phyloP scores from a whole-genome alignment of 2,797 vertebrate genomes.

The Siniperca undulata region DNA sequence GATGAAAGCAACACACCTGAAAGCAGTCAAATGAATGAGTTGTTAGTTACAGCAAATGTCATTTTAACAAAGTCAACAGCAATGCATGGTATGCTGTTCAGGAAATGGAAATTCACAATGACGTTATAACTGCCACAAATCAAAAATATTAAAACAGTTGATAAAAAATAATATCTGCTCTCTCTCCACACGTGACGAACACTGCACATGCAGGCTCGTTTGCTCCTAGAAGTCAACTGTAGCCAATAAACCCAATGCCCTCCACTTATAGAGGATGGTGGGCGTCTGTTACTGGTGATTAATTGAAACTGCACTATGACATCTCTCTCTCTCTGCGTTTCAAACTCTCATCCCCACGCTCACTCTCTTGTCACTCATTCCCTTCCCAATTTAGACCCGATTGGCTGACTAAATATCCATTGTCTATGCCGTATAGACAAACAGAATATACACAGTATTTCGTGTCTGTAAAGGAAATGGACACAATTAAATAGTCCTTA shows the following conservation, averaged over 20 bases:
- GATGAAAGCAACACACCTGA: neutral
- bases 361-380: neutral
- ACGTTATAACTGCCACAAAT: neutral
- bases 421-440: neutral
- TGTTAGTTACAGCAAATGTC: neutral
- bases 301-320: neutral
- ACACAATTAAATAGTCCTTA: no score
- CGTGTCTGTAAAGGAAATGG: neutral
- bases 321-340: neutral
- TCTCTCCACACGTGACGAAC: neutral
- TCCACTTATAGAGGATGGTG: neutral
- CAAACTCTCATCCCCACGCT: neutral
- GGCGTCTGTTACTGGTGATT: neutral
- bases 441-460: neutral
- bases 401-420: neutral
- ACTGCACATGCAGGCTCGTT: neutral
- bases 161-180: neutral
- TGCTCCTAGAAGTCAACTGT: neutral
- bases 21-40: neutral
- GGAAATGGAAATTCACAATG: conserved; percentile 3
- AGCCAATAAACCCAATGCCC: neutral
- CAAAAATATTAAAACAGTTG: neutral
- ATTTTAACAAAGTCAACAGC: conserved; percentile 2
- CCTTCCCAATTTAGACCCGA: neutral
- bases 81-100: neutral